A percentile compares a stretch with the other conserved stretches of the same genome.
These are phyloP conservation scores for Lynx canadensis DNA, from an alignment of 2,113 vertebrate species.

Conservation along the genomic window DNA sequence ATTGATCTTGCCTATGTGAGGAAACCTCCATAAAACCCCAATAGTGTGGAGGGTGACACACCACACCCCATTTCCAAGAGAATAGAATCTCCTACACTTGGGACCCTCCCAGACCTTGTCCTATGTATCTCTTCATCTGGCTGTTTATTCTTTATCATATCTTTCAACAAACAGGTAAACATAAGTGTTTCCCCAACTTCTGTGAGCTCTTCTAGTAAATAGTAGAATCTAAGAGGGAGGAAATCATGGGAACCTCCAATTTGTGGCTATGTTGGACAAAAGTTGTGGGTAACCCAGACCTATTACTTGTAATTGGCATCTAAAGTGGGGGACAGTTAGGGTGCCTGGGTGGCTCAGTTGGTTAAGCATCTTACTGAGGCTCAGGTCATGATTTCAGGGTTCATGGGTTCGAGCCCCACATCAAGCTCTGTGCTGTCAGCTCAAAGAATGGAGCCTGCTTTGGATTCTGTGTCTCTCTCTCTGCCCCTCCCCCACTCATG, in stretches of 20 bases:
- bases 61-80: not conserved
- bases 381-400: too few relatives aligned
- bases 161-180: not conserved
- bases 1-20: not conserved
- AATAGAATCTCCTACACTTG: not conserved
- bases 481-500: too few relatives aligned
- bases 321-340: not conserved
- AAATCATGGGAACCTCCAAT: not conserved
- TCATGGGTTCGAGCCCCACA: too few relatives aligned
- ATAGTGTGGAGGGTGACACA: not conserved
- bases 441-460: too few relatives aligned
- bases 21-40: conserved; percentile 10
- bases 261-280: not conserved
- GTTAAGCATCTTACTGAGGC: too few relatives aligned
- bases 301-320: not conserved
- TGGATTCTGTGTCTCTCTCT: too few relatives aligned
- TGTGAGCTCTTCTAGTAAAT: not conserved
- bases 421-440: too few relatives aligned
- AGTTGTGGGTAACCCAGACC: not conserved
- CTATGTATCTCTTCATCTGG: not conserved
- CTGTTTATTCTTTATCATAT: not conserved
- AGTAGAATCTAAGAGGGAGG: not conserved
- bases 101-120: not conserved
- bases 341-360: too few relatives aligned
- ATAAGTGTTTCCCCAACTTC: not conserved